A percentile compares a stretch with the other conserved stretches of the same genome.
Conservation (phyloP, 1,140 invertebrate genomes). For the Aphelinus certus region DNA sequence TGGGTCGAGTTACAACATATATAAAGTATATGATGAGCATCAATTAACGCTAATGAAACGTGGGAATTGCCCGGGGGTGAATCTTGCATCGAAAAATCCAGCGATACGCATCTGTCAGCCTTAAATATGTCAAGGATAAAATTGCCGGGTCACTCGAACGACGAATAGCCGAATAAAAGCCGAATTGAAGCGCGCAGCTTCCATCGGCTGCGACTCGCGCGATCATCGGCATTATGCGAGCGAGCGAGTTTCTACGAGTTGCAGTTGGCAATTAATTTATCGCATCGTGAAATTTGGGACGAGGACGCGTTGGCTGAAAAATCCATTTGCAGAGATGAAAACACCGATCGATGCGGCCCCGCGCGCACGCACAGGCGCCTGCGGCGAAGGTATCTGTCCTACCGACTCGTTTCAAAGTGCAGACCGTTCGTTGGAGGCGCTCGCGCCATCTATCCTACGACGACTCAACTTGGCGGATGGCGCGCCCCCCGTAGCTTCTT, state of each 20-base stretch:
- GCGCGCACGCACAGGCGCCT: too few species aligned
- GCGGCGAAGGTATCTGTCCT: conserved; percentile 31
- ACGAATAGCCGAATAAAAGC: not conserved
- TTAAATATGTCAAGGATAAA: too few species aligned
- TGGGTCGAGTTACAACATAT: too few species aligned
- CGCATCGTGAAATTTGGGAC: conserved; percentile 41
- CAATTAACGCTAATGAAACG: too few species aligned
- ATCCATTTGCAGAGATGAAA: conserved; percentile 23
- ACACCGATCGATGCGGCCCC: conserved; percentile 9
- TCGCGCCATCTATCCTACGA: conserved; percentile 37
- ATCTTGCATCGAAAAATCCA: too few species aligned
- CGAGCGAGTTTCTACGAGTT: conserved; percentile 5
- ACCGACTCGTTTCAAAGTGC: conserved; percentile 26
- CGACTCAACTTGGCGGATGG: not conserved
- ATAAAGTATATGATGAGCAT: too few species aligned
- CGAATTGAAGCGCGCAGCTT: not conserved
- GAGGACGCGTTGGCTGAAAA: conserved; percentile 31
- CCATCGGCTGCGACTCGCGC: not conserved
- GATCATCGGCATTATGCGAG: not conserved
- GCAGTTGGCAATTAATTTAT: conserved; percentile 3
- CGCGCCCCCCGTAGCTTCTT: too few species aligned
- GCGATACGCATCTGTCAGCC: too few species aligned
- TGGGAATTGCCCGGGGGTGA: too few species aligned
- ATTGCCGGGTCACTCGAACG: not conserved
- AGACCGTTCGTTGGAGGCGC: not conserved